Conservation (phyloP, 2,797 vertebrate genomes). For the Lagorchestes hirsutus region DNA sequence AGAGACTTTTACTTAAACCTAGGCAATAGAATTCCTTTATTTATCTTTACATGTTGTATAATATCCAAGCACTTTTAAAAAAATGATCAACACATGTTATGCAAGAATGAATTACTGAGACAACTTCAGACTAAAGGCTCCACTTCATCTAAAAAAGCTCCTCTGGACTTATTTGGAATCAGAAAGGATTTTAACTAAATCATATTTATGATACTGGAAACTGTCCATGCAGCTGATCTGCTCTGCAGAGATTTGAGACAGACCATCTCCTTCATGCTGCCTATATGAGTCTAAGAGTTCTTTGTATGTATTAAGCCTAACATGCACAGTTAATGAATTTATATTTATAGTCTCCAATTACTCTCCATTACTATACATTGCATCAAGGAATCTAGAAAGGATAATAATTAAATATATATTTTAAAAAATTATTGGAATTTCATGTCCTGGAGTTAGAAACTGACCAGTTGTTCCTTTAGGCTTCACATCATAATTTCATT, state of each 20-base stretch:
- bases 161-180: not conserved
- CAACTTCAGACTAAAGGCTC: not conserved
- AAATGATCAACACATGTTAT: not conserved
- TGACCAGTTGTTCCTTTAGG: not conserved
- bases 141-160: not conserved
- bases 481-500: conserved; percentile 2
- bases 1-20: not conserved
- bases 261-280: not conserved
- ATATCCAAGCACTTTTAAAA: not conserved
- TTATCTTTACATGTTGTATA: not conserved
- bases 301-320: not conserved
- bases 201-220: not conserved
- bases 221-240: not conserved
- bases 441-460: conserved; percentile 13
- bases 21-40: not conserved
- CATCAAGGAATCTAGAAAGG: not conserved
- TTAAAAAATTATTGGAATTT: not conserved
- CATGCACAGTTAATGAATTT: not conserved
- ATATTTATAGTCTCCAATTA: not conserved
- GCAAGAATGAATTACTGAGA: not conserved
- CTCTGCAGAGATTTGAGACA: not conserved
- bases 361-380: not conserved
- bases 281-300: not conserved
- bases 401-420: not conserved
- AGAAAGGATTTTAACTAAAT: not conserved